These are phyloP conservation scores for Patagioenas fasciata DNA, from an alignment of 2,113 vertebrate species.

Conservation along the genomic window DNA sequence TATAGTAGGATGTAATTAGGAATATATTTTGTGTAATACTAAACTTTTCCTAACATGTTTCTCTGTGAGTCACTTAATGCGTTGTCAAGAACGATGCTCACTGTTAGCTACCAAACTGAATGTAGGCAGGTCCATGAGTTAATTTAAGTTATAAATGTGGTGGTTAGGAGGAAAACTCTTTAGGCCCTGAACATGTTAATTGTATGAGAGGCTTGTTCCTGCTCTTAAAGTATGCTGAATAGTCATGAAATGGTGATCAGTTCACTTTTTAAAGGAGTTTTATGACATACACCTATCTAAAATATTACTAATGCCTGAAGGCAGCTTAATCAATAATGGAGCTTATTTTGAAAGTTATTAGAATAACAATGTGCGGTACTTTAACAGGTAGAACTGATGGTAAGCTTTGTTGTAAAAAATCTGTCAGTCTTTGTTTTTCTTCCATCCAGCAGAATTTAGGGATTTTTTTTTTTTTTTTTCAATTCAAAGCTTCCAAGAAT, in stretches of 20 bases:
- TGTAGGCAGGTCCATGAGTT: background rate
- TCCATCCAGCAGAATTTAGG: background rate
- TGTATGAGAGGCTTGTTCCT: background rate
- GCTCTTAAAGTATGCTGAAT: background rate
- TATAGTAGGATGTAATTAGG: background rate
- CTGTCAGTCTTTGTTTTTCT: background rate
- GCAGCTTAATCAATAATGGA: background rate
- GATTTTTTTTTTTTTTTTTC: background rate
- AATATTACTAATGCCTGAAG: background rate
- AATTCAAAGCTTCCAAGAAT: background rate
- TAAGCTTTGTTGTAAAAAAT: background rate
- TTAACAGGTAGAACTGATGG: background rate
- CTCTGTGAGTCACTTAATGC: background rate
- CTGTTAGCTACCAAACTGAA: background rate
- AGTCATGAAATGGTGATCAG: background rate
- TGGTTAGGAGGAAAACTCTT: background rate
- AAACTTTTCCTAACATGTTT: background rate
- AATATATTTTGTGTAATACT: background rate
- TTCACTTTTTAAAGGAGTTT: background rate
- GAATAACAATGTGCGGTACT: background rate
- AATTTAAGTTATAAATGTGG: background rate
- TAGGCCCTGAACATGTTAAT: background rate
- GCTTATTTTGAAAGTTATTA: background rate
- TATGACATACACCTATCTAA: background rate
- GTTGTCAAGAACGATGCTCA: background rate